These are phyloP conservation scores for Thalassoma bifasciatum DNA, from an alignment of 2,113 vertebrate species.

Conservation along the genomic window DNA sequence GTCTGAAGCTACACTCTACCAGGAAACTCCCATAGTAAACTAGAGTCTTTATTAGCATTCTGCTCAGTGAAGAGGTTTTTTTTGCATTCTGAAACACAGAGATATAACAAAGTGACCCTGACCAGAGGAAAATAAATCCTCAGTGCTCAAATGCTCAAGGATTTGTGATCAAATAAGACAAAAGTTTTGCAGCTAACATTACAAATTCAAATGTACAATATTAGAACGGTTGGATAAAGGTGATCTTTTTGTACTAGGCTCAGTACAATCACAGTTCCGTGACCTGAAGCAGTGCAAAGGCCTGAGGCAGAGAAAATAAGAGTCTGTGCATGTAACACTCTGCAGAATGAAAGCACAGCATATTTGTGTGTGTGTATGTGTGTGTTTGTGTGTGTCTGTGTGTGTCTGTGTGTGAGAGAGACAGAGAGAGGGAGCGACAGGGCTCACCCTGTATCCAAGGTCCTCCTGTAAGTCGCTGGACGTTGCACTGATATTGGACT, in stretches of 20 bases:
- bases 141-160: background rate
- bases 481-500: slow-evolving; percentile 85
- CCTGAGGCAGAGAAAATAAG: no score
- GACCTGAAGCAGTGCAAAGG: no score
- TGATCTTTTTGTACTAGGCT: no score
- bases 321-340: no score
- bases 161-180: background rate
- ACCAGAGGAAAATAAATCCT: background rate
- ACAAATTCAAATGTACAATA: background rate
- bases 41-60: slow-evolving; percentile 24
- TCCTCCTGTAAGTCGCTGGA: slow-evolving; percentile 92
- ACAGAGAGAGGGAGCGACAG: no score
- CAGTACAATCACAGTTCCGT: no score
- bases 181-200: slow-evolving; percentile 1
- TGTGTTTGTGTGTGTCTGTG: background rate
- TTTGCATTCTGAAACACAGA: slow-evolving; percentile 14
- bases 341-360: no score
- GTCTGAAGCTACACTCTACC: slow-evolving; percentile 9
- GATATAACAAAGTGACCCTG: slow-evolving; percentile 2
- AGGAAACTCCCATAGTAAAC: slow-evolving; percentile 4
- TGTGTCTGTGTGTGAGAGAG: slow-evolving; percentile 1
- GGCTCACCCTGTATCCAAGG: slow-evolving; percentile 90
- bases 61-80: background rate
- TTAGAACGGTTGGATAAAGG: no score
- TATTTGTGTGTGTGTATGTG: no score